phyloP scores from a whole-genome alignment of 2,888 invertebrate species.

The Polyommatus icarus region DNA sequence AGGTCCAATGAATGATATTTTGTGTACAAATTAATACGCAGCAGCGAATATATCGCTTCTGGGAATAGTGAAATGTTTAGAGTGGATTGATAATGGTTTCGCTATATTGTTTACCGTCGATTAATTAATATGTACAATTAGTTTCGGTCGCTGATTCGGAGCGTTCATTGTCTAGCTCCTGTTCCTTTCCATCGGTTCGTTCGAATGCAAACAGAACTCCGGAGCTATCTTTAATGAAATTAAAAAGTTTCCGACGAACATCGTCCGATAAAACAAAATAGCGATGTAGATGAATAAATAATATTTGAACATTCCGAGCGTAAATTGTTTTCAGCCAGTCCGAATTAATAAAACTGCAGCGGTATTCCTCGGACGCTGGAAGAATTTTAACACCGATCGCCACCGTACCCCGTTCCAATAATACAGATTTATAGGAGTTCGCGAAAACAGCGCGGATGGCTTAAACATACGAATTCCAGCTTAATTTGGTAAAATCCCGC shows the following conservation, averaged over 20 bases:
- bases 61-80: slow-evolving; percentile 21
- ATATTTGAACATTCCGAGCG: not conserved
- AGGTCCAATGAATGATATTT: slow-evolving; percentile 25
- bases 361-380: slow-evolving; percentile 25
- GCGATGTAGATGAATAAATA: slow-evolving; percentile 22
- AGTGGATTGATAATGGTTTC: not conserved
- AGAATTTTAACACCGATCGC: slow-evolving; percentile 31
- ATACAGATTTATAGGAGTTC: slow-evolving; percentile 38
- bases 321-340: slow-evolving; percentile 26
- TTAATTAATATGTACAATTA: slow-evolving; percentile 12
- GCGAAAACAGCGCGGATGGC: slow-evolving; percentile 40
- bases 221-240: slow-evolving; percentile 6
- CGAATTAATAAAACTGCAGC: slow-evolving; percentile 27
- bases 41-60: not conserved
- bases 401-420: slow-evolving; percentile 34
- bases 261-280: slow-evolving; percentile 3
- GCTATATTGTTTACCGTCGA: not conserved
- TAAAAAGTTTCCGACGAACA: slow-evolving; percentile 11
- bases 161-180: not conserved
- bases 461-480: slow-evolving; percentile 41
- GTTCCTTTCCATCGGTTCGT: not conserved
- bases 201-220: not conserved
- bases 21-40: slow-evolving; percentile 7
- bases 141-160: not conserved
- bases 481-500: slow-evolving; percentile 41